Percentiles rank a stretch among this genome's conserved stretches.
Conservation (phyloP, 2,888 invertebrate genomes). For the Pandemis corylana region DNA sequence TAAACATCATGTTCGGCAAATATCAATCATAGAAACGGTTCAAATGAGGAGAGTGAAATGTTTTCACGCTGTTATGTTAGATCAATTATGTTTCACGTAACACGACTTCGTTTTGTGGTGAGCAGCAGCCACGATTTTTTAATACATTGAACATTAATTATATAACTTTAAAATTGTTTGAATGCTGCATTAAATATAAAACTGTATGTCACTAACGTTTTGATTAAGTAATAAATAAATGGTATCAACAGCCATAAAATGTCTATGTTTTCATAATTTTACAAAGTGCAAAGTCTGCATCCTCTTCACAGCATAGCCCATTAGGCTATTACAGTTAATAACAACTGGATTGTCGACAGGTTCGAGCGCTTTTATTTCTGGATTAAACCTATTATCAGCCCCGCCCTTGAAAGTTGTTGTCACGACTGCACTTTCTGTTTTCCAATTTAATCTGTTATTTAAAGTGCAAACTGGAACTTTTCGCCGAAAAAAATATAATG, state of each 20-base stretch:
- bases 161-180: too few species aligned
- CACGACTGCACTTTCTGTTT: conserved; percentile 7
- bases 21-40: conserved; percentile 2
- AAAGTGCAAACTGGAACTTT: not conserved
- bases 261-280: not conserved
- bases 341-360: conserved; percentile 11
- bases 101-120: conserved; percentile 2
- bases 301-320: not conserved
- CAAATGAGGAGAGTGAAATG: conserved; percentile 6
- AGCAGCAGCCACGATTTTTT: not conserved
- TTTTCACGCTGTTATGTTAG: conserved; percentile 1
- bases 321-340: conserved; percentile 4
- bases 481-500: too few species aligned
- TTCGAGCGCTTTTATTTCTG: conserved; percentile 13
- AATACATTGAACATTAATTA: too few species aligned
- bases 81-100: not conserved
- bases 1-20: conserved; percentile 3
- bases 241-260: too few species aligned
- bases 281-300: not conserved
- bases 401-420: conserved; percentile 7
- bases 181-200: too few species aligned
- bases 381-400: conserved; percentile 5
- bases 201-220: too few species aligned
- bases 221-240: too few species aligned
- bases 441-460: conserved; percentile 7